Base-by-base conservation (phyloP, 1,140 invertebrate species). In the Drosophila arizonae region DNA sequence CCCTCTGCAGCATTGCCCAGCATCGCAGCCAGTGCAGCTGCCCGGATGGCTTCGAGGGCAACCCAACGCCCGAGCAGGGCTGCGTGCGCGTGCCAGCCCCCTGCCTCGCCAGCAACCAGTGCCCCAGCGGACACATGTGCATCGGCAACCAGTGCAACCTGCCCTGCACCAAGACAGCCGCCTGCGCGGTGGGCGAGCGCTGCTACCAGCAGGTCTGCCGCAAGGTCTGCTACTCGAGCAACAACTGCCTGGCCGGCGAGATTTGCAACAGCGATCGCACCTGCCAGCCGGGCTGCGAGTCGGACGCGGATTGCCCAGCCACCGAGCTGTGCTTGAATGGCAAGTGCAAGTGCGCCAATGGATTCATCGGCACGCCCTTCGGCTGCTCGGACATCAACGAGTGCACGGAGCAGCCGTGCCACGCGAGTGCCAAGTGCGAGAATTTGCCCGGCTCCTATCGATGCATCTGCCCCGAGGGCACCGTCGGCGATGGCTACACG, bases 171-270 rank as follows among this genome's bases (percentile, higher is more conserved):
- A 94, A 95, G 54, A 94, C 94, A 50, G 92, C 91, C 4, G 92
- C 94, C 50, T 97, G 97, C 90, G 97, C 96, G 0, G 93, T 95
- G 17, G 97, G 97, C 11, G 97, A 98, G 92, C 94, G 95, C 52
- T 98, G 97, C 79, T 93, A 94, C 56, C 94, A 95, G 63, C 95
- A 94, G 70, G 93, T 95, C 30, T 98, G 97, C 76, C 93, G 95
- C 13, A 97, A 97, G 93, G 94, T 97, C 33, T 98, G 97, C 89
- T 97, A 97, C 81, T 94, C 95, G 4, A 97, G 97, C 84, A 96
- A 95, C 78, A 98, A 98, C 81, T 98, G 97, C 76, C 92, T 97
- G 65, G 95, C 95, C 6, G 97, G 97, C 58, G 97, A 98, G 93
- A 94, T 98, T 46, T 98, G 97, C 79, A 94, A 95, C n/a, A 88